Conservation (phyloP, 2,113 vertebrate genomes). For the Micromys minutus region DNA sequence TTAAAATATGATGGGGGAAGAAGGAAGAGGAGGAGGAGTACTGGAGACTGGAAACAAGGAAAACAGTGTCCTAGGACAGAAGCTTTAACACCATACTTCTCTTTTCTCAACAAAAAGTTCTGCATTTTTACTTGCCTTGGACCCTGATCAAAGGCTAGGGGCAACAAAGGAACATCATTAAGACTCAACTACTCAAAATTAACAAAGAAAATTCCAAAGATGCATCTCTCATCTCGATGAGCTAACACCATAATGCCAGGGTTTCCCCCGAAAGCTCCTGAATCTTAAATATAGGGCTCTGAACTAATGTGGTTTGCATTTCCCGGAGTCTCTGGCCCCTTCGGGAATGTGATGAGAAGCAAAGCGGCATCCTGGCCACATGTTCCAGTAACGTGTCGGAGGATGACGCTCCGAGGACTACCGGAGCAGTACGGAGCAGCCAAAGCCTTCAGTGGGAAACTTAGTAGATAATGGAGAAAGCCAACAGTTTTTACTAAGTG, state of each 20-base stretch:
- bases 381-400: neutral
- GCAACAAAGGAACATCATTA: neutral
- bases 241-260: neutral
- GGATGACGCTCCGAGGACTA: neutral
- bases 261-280: neutral
- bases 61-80: neutral
- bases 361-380: neutral
- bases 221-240: neutral
- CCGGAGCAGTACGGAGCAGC: neutral
- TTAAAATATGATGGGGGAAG: neutral
- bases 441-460: neutral
- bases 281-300: neutral
- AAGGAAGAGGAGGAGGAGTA: neutral
- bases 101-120: neutral
- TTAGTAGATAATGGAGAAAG: conserved; percentile 9
- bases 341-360: neutral
- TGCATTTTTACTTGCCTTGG: neutral
- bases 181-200: neutral
- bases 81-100: neutral
- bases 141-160: neutral
- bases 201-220: neutral
- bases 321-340: neutral
- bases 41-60: neutral
- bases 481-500: neutral
- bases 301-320: neutral